Conservation (phyloP, 1,140 invertebrate genomes). For the Teleogryllus occipitalis region DNA sequence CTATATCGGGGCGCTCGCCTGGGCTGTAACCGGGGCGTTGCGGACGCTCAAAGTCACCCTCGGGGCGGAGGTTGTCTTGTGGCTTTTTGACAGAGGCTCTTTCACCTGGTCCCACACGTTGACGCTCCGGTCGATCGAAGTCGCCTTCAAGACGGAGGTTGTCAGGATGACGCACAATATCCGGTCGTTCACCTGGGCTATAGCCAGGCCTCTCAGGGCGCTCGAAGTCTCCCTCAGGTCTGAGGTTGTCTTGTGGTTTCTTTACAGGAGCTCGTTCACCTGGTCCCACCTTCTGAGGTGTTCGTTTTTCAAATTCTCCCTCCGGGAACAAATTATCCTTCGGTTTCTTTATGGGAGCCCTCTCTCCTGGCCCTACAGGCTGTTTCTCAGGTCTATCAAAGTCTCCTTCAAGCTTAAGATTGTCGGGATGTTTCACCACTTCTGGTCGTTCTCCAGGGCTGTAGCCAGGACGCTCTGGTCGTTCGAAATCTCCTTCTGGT, state of each 20-base stretch:
- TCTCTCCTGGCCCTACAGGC: conserved; percentile 28
- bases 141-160: conserved; percentile 50
- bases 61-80: conserved; percentile 45
- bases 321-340: conserved; percentile 40
- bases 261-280: conserved; percentile 32
- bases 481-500: conserved; percentile 51
- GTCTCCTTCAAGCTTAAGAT: conserved; percentile 43
- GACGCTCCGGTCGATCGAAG: conserved; percentile 34
- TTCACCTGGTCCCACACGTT: conserved; percentile 29
- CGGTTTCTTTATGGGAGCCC: conserved; percentile 32
- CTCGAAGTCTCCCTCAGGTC: conserved; percentile 33
- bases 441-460: conserved; percentile 34
- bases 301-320: conserved; percentile 35
- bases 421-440: conserved; percentile 43
- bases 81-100: conserved; percentile 34
- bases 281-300: conserved; percentile 29
- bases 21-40: conserved; percentile 30
- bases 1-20: conserved; percentile 32
- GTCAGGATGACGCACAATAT: conserved; percentile 41
- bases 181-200: conserved; percentile 38
- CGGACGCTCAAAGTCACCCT: conserved; percentile 43
- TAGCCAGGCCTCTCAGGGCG: conserved; percentile 28
- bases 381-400: conserved; percentile 31
- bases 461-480: conserved; percentile 27
- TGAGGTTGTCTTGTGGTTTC: conserved; percentile 33